Evolutionary conservation across 2,113 vertebrate species (phyloP).

Genomic region (Ictidomys tridecemlineatus): DNA sequence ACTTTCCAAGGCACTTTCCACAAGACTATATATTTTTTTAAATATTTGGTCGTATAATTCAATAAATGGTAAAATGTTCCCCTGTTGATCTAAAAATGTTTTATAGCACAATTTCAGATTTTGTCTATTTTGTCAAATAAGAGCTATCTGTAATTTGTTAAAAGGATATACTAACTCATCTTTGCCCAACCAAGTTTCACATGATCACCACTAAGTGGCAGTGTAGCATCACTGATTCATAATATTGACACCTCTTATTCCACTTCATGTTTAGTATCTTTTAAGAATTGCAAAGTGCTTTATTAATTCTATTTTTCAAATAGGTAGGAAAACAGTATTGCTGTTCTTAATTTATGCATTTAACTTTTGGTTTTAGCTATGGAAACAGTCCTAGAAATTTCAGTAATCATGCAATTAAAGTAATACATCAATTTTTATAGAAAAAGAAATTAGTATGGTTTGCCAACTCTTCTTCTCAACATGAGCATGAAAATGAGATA

Average conservation of each 20-base stretch:
- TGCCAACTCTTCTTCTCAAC: neutral
- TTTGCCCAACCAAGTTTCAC: slow-evolving; percentile 1
- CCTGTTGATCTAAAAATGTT: neutral
- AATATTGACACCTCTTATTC: neutral
- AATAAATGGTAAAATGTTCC: neutral
- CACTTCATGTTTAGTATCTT: neutral
- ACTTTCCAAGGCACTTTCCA: neutral
- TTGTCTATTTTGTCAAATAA: neutral
- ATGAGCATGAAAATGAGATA: neutral
- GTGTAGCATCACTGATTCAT: neutral
- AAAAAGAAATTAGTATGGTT: neutral
- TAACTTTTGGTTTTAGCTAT: neutral
- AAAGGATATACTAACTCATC: neutral
- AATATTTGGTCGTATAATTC: neutral
- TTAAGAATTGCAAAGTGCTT: neutral
- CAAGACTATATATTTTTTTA: neutral
- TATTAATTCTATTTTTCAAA: neutral
- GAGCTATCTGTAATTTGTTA: neutral
- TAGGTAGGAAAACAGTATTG: neutral
- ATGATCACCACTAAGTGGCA: slow-evolving; percentile 49
- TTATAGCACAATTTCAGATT: neutral
- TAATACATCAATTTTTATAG: neutral
- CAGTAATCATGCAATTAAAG: neutral
- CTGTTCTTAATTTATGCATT: neutral
- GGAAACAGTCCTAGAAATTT: neutral